Evolutionary conservation across 2,888 invertebrate species (phyloP).

Genomic region (Parasteatoda lunata): DNA sequence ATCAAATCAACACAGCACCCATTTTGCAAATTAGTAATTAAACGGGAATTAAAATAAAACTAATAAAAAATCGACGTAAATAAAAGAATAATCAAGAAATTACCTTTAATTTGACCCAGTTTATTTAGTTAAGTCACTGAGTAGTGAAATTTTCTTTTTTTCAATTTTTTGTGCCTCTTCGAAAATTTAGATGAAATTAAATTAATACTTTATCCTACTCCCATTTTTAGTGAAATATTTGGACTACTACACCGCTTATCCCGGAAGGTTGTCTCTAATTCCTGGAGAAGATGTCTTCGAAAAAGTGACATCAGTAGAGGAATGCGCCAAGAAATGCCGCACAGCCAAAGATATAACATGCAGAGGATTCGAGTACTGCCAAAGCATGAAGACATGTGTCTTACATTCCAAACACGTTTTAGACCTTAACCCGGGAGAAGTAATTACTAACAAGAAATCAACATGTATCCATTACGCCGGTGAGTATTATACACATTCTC

Average conservation of each 20-base stretch:
- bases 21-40: no score
- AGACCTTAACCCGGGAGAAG: constrained; percentile 36
- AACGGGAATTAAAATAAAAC: no score
- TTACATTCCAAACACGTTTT: constrained; percentile 53
- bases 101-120: no score
- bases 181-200: no score
- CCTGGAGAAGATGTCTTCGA: constrained; percentile 8
- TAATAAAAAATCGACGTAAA: no score
- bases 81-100: no score
- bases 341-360: constrained; percentile 20
- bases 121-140: no score
- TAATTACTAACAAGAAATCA: not conserved
- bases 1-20: no score
- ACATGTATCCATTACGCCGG: constrained; percentile 60
- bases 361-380: constrained; percentile 64
- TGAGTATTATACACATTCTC: not conserved
- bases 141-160: no score
- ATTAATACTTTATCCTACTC: not conserved
- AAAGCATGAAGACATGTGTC: constrained; percentile 19
- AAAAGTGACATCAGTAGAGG: constrained; percentile 6
- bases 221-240: constrained; percentile 48
- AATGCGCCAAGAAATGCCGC: constrained; percentile 50
- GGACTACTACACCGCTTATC: constrained; percentile 32
- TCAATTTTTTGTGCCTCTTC: no score
- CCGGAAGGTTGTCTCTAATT: constrained; percentile 26